Conservation (phyloP, 2,797 vertebrate species). For the Pangasius djambal region DNA sequence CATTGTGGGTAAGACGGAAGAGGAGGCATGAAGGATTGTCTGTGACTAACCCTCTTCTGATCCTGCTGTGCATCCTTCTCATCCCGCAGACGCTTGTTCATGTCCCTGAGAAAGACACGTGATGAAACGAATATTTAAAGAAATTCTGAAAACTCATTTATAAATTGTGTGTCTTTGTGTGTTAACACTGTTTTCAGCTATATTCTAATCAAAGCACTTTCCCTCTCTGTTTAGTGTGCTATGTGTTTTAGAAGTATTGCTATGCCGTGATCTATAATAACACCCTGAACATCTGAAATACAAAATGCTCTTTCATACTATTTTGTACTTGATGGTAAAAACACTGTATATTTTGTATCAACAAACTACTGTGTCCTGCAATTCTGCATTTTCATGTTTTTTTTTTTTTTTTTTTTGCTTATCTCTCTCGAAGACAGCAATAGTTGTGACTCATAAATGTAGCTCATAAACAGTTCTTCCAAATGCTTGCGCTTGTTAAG, state of each 20-base stretch:
- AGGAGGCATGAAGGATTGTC: constrained; percentile 56
- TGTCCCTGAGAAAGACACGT: constrained; percentile 78
- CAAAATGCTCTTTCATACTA: not conserved
- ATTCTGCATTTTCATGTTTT: too few relatives aligned
- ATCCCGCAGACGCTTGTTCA: constrained; percentile 92
- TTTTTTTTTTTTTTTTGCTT: not conserved
- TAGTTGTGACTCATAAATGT: too few relatives aligned
- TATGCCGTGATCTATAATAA: not conserved
- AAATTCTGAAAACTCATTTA: not conserved
- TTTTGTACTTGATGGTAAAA: not conserved
- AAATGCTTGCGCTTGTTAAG: not conserved
- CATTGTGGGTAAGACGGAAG: constrained; percentile 44
- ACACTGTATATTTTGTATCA: too few relatives aligned
- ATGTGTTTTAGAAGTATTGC: too few relatives aligned
- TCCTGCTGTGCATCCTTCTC: constrained; percentile 88
- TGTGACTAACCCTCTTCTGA: constrained; percentile 83
- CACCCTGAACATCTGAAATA: not conserved
- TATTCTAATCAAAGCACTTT: not conserved
- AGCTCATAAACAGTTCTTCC: not conserved
- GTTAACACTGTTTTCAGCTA: too few relatives aligned
- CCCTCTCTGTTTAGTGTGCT: too few relatives aligned
- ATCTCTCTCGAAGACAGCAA: not conserved
- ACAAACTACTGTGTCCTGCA: too few relatives aligned
- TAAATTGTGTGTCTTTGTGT: not conserved
- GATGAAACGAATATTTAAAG: not conserved